Base-by-base conservation (phyloP, 2,888 invertebrate genomes). In the Achlya flavicornis region DNA sequence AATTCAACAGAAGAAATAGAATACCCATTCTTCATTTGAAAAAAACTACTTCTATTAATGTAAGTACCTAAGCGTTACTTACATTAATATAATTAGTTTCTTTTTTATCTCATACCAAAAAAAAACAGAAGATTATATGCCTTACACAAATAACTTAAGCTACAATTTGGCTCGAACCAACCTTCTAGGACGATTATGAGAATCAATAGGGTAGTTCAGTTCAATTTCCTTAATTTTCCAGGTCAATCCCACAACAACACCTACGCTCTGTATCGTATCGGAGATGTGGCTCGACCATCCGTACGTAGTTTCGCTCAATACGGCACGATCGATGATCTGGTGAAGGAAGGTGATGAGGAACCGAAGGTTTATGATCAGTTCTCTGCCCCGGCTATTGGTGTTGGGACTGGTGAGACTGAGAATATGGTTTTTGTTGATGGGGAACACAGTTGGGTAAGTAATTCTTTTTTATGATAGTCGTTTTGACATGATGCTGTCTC, bases 401-500 rank as follows among this genome's bases (percentile, higher is more conserved):
- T 90, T 35, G 97, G 97, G 0, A 95, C 94, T 46, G 98, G 98
- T 0, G 93, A 95, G 65, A 96, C 97, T 0, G 96, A 96, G 81
- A 96, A 97, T n/a, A 95, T 97, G 87, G 96, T 98, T 84, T 97
- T 98, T 87, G 96, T 98, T 66, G 98, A 98, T 89, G 97, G 97
- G 70, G 96, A 96, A 85, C 98, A 98, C 92, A 97, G 97, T 68
- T 92, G 95, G 94, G 97, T 95, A 78, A 89, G 87, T 62, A 41
- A 60, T 61, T n/a, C 46, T 35, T 14, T 8, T 26, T 26, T 26
- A 26, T 26, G 26, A 26, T 26, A 26, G 1, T 2, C 26, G 26
- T 26, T 26, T 26, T 26, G 1, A 26, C 2, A 26, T 26, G 26
- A 26, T 26, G 2, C 1, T 2, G 26, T 26, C 26, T 26, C 26